Percentiles rank a stretch among this genome's conserved stretches.
Conservation (phyloP, 35 echinoderm and acorn worm species). For the Hemicentrotus pulcherrimus region DNA sequence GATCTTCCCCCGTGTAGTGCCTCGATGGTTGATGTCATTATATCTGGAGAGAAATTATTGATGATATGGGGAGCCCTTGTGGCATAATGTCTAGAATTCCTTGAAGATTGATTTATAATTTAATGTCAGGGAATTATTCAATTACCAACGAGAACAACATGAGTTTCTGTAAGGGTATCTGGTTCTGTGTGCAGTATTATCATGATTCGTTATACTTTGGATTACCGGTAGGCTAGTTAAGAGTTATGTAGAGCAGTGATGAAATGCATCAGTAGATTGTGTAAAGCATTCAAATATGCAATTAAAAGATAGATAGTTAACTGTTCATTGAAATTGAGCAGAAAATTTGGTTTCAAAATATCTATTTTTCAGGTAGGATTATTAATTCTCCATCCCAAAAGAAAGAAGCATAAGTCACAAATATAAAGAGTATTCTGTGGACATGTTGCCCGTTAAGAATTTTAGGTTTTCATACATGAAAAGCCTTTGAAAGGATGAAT, state of each 20-base stretch:
- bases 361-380: too few relatives aligned
- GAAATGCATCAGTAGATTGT: too few relatives aligned
- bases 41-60: not conserved
- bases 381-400: too few relatives aligned
- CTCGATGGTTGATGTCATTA: not conserved
- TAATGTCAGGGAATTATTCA: slow-evolving; percentile 19
- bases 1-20: not conserved
- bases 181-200: not conserved
- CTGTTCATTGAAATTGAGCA: not conserved
- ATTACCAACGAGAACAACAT: not conserved
- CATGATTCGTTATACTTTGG: not conserved
- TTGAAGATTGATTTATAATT: not conserved
- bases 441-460: too few relatives aligned
- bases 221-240: not conserved
- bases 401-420: too few relatives aligned
- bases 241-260: not conserved
- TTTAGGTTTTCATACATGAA: not conserved
- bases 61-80: not conserved
- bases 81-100: not conserved
- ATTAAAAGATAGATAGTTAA: not conserved
- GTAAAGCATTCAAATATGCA: too few relatives aligned
- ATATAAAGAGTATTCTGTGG: too few relatives aligned
- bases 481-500: not conserved
- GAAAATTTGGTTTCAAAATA: not conserved
- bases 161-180: not conserved